Percentiles rank a stretch among this genome's conserved stretches.
phyloP scores from a whole-genome alignment of 2,888 invertebrate species.

The Cantharis rufa region DNA sequence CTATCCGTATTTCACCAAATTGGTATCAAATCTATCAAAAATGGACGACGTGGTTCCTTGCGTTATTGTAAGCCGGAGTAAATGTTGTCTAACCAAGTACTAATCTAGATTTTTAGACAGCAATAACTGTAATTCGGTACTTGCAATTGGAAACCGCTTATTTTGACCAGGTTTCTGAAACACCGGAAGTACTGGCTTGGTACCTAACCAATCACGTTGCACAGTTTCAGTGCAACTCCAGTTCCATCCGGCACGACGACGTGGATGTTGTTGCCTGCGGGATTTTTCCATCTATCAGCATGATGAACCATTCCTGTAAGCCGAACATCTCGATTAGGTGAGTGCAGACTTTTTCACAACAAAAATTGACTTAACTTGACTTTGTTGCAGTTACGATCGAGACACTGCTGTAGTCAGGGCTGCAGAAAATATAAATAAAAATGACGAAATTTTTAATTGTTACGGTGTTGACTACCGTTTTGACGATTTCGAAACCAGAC shows the following conservation, averaged over 20 bases:
- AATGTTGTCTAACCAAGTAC: too few species aligned
- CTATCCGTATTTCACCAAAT: constrained; percentile 70
- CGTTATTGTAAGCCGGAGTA: constrained; percentile 63
- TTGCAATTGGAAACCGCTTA: constrained; percentile 68
- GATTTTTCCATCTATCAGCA: constrained; percentile 83
- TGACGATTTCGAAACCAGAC: constrained; percentile 64
- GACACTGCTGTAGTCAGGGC: constrained; percentile 73
- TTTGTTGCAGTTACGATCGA: constrained; percentile 67
- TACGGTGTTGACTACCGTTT: constrained; percentile 79
- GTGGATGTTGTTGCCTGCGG: constrained; percentile 70
- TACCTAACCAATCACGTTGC: constrained; percentile 75
- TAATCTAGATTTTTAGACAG: constrained; percentile 60
- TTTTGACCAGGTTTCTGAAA: constrained; percentile 49
- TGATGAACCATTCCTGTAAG: constrained; percentile 93
- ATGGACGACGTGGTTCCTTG: constrained; percentile 70
- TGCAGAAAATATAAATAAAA: constrained; percentile 63
- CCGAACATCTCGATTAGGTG: constrained; percentile 78
- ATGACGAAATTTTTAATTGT: constrained; percentile 81
- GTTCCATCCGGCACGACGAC: constrained; percentile 42
- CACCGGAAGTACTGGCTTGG: constrained; percentile 60
- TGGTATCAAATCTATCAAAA: constrained; percentile 74
- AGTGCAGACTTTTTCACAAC: constrained; percentile 31
- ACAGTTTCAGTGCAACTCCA: constrained; percentile 60
- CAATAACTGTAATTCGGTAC: constrained; percentile 68
- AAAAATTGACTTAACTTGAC: too few species aligned